Evolutionary conservation across 2,113 vertebrate genomes (phyloP), one percentile per base, ranked within the genome.

Genomic region (Cyphomyrus discorhynchus): DNA sequence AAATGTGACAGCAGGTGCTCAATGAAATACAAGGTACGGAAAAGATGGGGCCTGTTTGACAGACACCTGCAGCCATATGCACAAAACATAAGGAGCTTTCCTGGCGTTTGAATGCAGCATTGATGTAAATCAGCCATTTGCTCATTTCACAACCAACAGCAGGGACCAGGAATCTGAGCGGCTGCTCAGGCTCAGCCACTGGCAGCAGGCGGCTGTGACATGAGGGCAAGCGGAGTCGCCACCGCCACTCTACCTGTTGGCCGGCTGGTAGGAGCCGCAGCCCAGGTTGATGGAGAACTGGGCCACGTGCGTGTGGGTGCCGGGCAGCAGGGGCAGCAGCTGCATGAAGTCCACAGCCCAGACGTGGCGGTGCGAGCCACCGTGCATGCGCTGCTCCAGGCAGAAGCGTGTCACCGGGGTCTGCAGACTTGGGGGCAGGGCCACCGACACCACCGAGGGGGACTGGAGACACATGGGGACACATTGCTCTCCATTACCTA

Each of bases 221-320:
- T 39, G 35, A 84, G 17, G 45, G 42, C 10, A 19, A 9, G 0
- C 13, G 5, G 42, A 17, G 15, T 15, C 39, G 1, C 45, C 82
- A 13, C 42, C 1, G 21, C 80, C 3, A 53, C 17, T 39, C 47
- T 96, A 99, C 98, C 98, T 99, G 97, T 99, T 99, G 88, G 97
- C 97, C 70, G 97, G 98, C 89, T 99, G 98, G 86, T 98, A 97
- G n/a, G 97, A 98, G 92, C 98, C 98, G 93, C 98, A 99, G 86
- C 98, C 98, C 74, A 99, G 94, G 93, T 99, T 99, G 94, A 99
- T 97, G 90, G 98, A 99, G 95, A 99, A 99, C 91, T 99, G 98
- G 90, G 97, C 97, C 93, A 99, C 96, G 89, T 99, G 98, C 13
- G 98, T 98, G 94, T 96, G 95, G 0, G 96, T 96, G 74, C 96